Conservation (phyloP, 2,797 vertebrate genomes). For the Onychomys arenicola region DNA sequence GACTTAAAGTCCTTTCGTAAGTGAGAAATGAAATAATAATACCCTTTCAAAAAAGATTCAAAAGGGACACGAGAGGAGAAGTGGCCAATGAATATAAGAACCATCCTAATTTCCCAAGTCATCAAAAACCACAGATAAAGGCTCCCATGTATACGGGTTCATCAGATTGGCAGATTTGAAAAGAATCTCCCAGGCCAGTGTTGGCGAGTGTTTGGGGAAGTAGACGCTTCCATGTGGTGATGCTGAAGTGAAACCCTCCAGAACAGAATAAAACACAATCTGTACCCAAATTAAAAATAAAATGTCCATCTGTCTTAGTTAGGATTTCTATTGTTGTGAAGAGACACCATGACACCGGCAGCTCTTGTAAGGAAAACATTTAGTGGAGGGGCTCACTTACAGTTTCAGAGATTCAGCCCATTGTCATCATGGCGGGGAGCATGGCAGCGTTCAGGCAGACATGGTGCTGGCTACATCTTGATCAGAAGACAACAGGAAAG, state of each 20-base stretch:
- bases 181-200: not conserved
- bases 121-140: constrained; percentile 28
- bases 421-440: not conserved
- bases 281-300: constrained; percentile 15
- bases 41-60: constrained; percentile 3
- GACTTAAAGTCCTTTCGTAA: not conserved
- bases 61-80: not conserved
- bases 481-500: not conserved
- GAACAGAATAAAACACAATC: not conserved
- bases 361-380: not conserved
- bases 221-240: not conserved
- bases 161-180: constrained; percentile 9
- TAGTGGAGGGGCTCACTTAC: not conserved
- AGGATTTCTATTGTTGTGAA: not conserved
- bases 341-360: not conserved
- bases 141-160: not conserved
- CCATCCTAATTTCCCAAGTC: not conserved
- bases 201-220: not conserved
- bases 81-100: not conserved
- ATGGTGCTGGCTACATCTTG: not conserved
- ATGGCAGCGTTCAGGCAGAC: not conserved
- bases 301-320: not conserved
- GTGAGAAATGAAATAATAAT: not conserved
- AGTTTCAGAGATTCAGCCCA: not conserved
- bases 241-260: not conserved